Evolutionary conservation across 2,797 vertebrate species (phyloP).

Genomic region (Hirundo rustica): DNA sequence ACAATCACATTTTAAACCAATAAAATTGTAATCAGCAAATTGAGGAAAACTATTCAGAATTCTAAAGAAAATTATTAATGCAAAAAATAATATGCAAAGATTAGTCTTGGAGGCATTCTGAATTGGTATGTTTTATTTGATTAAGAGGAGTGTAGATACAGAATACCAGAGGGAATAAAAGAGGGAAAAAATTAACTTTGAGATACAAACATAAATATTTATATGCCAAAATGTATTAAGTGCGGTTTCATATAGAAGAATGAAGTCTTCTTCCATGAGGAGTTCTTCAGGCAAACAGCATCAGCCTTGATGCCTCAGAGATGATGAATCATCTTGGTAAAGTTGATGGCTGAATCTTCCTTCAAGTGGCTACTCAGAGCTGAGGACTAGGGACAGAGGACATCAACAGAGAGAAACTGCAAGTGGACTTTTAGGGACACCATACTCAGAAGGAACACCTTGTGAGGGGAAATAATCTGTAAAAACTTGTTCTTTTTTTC

Average conservation of each 20-base stretch:
- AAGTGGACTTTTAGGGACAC: neutral
- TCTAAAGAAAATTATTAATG: slow-evolving; percentile 10
- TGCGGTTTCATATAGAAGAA: neutral
- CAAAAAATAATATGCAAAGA: slow-evolving; percentile 8
- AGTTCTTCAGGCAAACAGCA: neutral
- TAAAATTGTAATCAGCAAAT: slow-evolving; percentile 15
- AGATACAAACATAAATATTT: neutral
- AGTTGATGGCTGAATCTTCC: neutral
- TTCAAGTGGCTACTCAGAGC: neutral
- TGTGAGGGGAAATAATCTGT: neutral
- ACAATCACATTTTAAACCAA: slow-evolving; percentile 33
- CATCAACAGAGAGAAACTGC: neutral
- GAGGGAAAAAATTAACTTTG: neutral
- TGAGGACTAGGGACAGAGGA: neutral
- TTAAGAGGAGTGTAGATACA: neutral
- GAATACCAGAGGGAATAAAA: neutral
- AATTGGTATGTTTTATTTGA: neutral
- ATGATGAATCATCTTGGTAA: neutral
- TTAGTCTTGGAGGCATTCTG: neutral
- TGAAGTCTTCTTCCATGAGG: neutral
- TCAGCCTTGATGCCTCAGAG: neutral
- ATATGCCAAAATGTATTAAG: neutral
- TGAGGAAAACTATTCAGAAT: neutral
- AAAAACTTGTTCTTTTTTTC: neutral
- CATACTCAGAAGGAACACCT: neutral